phyloP scores from a whole-genome alignment of 2,888 invertebrate species.

The Macaria notata region DNA sequence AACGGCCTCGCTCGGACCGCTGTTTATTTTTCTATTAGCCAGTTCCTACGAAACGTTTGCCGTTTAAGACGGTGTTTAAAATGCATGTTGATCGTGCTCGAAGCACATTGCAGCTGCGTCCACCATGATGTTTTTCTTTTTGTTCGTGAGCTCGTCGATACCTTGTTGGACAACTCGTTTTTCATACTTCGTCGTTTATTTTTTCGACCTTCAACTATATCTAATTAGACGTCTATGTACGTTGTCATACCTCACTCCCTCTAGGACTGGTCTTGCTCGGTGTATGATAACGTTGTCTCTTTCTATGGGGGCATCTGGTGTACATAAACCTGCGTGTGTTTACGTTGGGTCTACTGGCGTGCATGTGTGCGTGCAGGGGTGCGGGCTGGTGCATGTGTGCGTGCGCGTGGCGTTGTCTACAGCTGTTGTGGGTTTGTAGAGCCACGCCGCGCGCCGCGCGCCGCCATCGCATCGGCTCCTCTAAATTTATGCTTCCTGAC shows the following conservation, averaged over 20 bases:
- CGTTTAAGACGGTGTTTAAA: conserved; percentile 52
- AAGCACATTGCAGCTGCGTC: conserved; percentile 43
- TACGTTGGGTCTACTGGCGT: conserved; percentile 67
- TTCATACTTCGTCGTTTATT: conserved; percentile 52
- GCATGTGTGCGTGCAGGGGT: conserved; percentile 71
- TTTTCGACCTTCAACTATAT: conserved; percentile 74
- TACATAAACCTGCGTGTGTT: conserved; percentile 78
- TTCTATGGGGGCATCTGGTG: conserved; percentile 79
- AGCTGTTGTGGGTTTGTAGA: conserved; percentile 77
- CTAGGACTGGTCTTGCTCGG: conserved; percentile 58
- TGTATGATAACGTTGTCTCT: conserved; percentile 62
- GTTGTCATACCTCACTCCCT: conserved; percentile 69
- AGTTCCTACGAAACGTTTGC: conserved; percentile 59
- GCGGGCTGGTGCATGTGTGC: conserved; percentile 66
- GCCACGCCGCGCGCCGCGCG: conserved; percentile 38
- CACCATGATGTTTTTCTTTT: conserved; percentile 35
- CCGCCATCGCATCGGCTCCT: conserved; percentile 62
- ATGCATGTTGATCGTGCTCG: conserved; percentile 30
- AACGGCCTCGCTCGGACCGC: conserved; percentile 68
- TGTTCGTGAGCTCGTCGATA: conserved; percentile 36
- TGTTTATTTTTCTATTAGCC: conserved; percentile 76
- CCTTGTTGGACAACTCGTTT: conserved; percentile 30
- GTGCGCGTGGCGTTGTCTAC: conserved; percentile 68
- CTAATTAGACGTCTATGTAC: conserved; percentile 74
- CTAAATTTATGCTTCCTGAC: conserved; percentile 80